These are phyloP conservation scores for Astur gentilis DNA, from an alignment of 2,113 vertebrate species.

Conservation along the genomic window DNA sequence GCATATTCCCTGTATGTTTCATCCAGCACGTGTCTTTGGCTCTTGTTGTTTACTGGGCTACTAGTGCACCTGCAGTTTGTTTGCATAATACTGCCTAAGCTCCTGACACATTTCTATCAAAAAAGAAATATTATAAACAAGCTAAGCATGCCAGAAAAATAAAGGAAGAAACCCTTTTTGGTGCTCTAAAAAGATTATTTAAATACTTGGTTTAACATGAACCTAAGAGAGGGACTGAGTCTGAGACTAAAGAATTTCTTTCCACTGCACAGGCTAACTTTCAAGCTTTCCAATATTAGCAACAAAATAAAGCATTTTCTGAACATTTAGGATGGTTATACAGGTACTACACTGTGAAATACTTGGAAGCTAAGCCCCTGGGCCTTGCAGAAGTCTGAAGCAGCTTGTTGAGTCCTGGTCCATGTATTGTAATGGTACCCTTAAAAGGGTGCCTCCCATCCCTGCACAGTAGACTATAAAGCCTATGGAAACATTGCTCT, in stretches of 20 bases:
- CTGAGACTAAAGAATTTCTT: neutral
- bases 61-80: conserved; percentile 41
- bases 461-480: neutral
- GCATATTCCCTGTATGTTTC: neutral
- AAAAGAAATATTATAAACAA: neutral
- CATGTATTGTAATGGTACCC: neutral
- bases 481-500: neutral
- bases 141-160: neutral
- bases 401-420: no score
- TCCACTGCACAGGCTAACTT: neutral
- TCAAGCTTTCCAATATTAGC: neutral
- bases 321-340: neutral
- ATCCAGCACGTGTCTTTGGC: neutral
- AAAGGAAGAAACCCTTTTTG: neutral
- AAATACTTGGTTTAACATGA: neutral
- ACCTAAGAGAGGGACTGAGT: neutral
- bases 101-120: neutral
- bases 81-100: neutral
- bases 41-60: conserved; percentile 49
- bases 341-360: neutral
- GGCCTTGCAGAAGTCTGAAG: neutral
- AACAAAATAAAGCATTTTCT: neutral
- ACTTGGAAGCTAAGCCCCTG: neutral
- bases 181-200: neutral
- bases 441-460: neutral